Evolutionary conservation across 2,888 invertebrate species (phyloP), one percentile per base, ranked within the genome.

Genomic region (Drosophila yooni): DNA sequence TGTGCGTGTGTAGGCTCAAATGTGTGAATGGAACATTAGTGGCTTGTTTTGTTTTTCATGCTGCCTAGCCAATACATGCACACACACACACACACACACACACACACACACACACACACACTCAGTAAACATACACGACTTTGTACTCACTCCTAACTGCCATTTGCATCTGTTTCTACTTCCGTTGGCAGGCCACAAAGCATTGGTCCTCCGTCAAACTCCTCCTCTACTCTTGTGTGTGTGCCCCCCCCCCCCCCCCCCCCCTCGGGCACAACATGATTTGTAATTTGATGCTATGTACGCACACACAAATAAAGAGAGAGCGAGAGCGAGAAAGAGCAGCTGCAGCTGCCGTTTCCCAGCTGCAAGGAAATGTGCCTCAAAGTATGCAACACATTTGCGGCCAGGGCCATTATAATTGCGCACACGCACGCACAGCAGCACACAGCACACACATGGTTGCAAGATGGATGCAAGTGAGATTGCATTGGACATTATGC

Each of bases 301-400:
- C n/a, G 34, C 50, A 51, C 11, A 40, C 13, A 25, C 8, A n/a
- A 13, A 21, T 8, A 15, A 25, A 4, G 36, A 34, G 54, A 40
- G 56, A 33, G 11, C 6, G 18, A 10, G 34, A 27, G 36, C 4
- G 27, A 25, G 15, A 15, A 27, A 54, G 54, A 43, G 53, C 38
- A n/a, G 69, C 58, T 61, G 65, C 67, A 61, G 59, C 58, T 77
- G 74, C 64, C 50, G 67, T 70, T 70, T 65, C 72, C 59, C 81
- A 62, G 56, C 29, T 38, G 62, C 62, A 66, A 82, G 82, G 59
- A 83, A 84, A 73, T 79, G 70, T 81, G 79, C 82, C 88, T 84
- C 85, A 87, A 87, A 85, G 82, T 85, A 82, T 79, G 85, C 81
- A 76, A 81, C 85, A 87, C 79, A 87, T 87, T 75, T 87, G 84